Conservation (phyloP, 2,888 invertebrate species). For the Eilema sororculum region DNA sequence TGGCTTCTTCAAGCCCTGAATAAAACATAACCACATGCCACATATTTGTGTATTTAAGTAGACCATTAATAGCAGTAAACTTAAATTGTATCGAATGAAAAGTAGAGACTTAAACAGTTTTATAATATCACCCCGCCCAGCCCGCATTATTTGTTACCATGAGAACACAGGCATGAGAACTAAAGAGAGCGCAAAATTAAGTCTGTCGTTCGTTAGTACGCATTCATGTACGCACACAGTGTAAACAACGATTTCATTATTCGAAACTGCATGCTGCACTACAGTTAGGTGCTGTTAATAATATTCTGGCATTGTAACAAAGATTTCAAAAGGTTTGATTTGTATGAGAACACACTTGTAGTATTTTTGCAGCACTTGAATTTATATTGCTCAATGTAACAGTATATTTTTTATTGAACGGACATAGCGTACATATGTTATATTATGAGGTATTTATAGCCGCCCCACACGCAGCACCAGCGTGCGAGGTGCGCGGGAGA, state of each 20-base stretch:
- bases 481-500: conserved; percentile 79
- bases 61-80: conserved; percentile 44
- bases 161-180: conserved; percentile 79
- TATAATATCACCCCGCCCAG: conserved; percentile 64
- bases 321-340: conserved; percentile 37
- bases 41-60: conserved; percentile 32
- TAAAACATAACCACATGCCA: conserved; percentile 7
- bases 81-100: conserved; percentile 52
- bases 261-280: conserved; percentile 38
- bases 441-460: conserved; percentile 75
- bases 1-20: no score
- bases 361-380: conserved; percentile 51
- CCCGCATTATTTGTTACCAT: conserved; percentile 80
- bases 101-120: conserved; percentile 61
- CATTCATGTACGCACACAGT: conserved; percentile 46
- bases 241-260: conserved; percentile 53
- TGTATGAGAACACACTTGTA: conserved; percentile 25
- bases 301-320: conserved; percentile 31
- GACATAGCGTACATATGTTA: conserved; percentile 67
- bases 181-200: conserved; percentile 65
- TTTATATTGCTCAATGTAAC: conserved; percentile 56
- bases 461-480: conserved; percentile 80
- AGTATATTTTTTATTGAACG: conserved; percentile 66
- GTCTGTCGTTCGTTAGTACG: conserved; percentile 50
- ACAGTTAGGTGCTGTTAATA: conserved; percentile 28